Evolutionary conservation across 2,888 invertebrate species (phyloP), one percentile per base, ranked within the genome.

Genomic region (Megastigmus dorsalis): DNA sequence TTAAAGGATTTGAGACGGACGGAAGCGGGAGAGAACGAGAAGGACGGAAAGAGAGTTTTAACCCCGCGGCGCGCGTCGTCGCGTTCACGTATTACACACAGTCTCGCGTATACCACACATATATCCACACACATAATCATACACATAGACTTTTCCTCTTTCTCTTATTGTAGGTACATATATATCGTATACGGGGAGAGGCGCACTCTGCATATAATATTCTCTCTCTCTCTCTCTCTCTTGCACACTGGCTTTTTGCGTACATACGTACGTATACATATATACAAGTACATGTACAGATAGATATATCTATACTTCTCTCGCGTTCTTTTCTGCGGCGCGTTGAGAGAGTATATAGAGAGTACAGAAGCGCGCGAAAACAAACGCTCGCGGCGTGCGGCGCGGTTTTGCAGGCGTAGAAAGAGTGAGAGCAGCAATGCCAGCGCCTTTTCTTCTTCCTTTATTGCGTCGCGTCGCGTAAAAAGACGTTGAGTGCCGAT

Each of bases 401-500:
- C 41, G 15, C 60, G 23, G 38, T 33, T 6, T 20, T 9, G 2
- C 1, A 1, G 38, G 52, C 28, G 45, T 45, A 18, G 54, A 38
- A 33, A 62, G 26, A 52, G 41, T n/a, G n/a, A n/a, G n/a, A n/a
- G n/a, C n/a, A n/a, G n/a, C n/a, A n/a, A n/a, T n/a, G n/a, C n/a
- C 23, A 9, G 43, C 66, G 57, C 57, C 33, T 59, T 57, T 59
- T 66, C 67, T 54, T n/a, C 57, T 65, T 71, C 75, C 68, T 76
- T 72, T 72, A 72, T 72, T 68, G 59, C 75, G 72, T 68, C 72
- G 72, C 75, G 72, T 52, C 75, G 68, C 57, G 69, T 76, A 72
- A 76, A 76, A 76, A 76, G 75, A 76, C 75, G 75, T 72, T 62
- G 67, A 68, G 72, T 68, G 72, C 68, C 71, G 68, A 72, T 76